phyloP scores from a whole-genome alignment of 2,888 invertebrate genomes.

The Drosophila parthenogenetica region DNA sequence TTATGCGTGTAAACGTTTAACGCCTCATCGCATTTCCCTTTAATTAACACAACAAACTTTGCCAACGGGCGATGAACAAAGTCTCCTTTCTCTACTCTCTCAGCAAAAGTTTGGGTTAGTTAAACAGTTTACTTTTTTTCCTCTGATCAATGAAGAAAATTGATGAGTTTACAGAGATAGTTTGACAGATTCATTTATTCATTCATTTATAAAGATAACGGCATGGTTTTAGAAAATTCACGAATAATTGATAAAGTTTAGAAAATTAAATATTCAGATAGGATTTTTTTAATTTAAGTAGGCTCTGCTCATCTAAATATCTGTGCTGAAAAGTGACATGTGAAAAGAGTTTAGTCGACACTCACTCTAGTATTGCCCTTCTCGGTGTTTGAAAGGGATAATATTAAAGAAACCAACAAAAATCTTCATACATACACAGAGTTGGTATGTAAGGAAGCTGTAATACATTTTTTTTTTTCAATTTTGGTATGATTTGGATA shows the following conservation, averaged over 20 bases:
- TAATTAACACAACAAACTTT: slow-evolving; percentile 26
- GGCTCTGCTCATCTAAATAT: slow-evolving; percentile 4
- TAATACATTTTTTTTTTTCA: neutral
- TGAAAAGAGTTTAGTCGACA: neutral
- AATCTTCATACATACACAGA: neutral
- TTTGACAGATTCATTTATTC: too few species aligned
- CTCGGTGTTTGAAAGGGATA: neutral
- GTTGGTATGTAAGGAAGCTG: neutral
- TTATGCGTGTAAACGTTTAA: slow-evolving; percentile 72
- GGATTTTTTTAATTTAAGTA: neutral
- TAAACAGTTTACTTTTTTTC: slow-evolving; percentile 20
- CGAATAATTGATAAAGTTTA: too few species aligned
- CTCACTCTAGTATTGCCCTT: neutral
- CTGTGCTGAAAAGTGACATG: neutral
- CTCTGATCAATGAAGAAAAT: slow-evolving; percentile 26
- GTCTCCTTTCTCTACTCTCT: slow-evolving; percentile 5
- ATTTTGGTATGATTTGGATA: neutral
- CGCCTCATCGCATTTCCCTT: slow-evolving; percentile 40
- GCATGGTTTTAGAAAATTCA: too few species aligned
- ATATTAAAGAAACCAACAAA: neutral
- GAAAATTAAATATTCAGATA: too few species aligned
- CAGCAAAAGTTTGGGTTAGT: slow-evolving; percentile 5
- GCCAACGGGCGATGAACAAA: slow-evolving; percentile 7
- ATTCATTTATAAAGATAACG: too few species aligned
- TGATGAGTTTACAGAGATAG: too few species aligned